Percentiles rank a stretch among this genome's conserved stretches.
These are phyloP conservation scores for Priapulus caudatus DNA, from an alignment of 2,888 invertebrate species.

Conservation along the genomic window DNA sequence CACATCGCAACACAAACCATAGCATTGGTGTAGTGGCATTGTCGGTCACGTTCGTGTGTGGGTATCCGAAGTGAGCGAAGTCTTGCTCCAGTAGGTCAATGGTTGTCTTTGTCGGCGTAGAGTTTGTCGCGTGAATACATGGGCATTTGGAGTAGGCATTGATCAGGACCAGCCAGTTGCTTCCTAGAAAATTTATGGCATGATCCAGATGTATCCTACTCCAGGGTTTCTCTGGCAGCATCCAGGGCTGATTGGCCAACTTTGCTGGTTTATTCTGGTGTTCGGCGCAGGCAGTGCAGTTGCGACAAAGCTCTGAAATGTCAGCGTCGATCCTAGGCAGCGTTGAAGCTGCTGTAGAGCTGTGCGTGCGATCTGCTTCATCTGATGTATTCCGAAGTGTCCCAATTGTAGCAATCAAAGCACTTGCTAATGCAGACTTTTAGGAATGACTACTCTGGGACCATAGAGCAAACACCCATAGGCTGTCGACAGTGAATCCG, in stretches of 20 bases:
- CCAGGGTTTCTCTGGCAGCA: slow-evolving; percentile 24
- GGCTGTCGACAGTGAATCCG: too few species aligned
- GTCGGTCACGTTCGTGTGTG: slow-evolving; percentile 20
- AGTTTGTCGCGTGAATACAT: slow-evolving; percentile 18
- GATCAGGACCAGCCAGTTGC: slow-evolving; percentile 16
- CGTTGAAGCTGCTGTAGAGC: too few species aligned
- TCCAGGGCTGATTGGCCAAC: slow-evolving; percentile 25
- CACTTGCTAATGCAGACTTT: too few species aligned
- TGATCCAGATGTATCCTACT: slow-evolving; percentile 24
- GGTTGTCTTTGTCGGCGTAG: too few species aligned
- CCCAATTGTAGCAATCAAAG: too few species aligned
- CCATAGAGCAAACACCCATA: too few species aligned
- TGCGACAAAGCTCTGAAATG: slow-evolving; percentile 11
- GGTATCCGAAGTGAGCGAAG: slow-evolving; percentile 19
- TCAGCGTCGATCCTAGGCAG: slow-evolving; percentile 17
- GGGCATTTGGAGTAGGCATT: too few species aligned
- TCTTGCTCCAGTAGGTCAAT: too few species aligned
- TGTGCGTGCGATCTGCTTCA: slow-evolving; percentile 7
- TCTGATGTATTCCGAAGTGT: too few species aligned
- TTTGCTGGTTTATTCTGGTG: slow-evolving; percentile 12
- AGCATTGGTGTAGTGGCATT: slow-evolving; percentile 20
- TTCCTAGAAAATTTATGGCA: slow-evolving; percentile 24
- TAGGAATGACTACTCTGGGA: too few species aligned
- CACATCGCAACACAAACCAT: too few species aligned
- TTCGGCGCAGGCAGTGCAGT: slow-evolving; percentile 19